Conservation (phyloP, 2,113 vertebrate genomes). For the Ceyx cyanopectus region DNA sequence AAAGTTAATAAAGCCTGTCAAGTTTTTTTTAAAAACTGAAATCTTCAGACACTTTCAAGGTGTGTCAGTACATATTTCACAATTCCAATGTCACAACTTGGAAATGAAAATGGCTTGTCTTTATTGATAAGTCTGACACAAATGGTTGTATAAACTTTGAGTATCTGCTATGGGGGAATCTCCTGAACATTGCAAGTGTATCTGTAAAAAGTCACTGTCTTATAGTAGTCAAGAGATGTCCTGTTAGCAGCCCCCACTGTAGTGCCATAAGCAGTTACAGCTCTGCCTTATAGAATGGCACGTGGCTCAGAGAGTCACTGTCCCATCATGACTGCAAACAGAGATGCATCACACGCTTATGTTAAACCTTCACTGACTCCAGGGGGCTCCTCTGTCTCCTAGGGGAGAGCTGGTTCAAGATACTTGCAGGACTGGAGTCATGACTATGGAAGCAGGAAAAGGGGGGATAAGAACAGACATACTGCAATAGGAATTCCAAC, state of each 20-base stretch:
- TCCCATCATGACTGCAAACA: background rate
- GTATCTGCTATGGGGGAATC: background rate
- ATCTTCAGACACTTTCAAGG: background rate
- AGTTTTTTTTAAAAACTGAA: background rate
- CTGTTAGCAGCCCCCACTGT: background rate
- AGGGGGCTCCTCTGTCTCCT: background rate
- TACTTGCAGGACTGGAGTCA: constrained; percentile 1
- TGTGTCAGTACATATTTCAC: background rate
- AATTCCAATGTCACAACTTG: constrained; percentile 49
- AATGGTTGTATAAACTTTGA: background rate
- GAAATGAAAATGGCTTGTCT: constrained; percentile 51
- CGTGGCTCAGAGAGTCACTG: background rate
- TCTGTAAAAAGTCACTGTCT: constrained; percentile 13
- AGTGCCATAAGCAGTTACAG: background rate
- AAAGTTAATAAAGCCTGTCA: background rate
- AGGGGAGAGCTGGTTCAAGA: background rate
- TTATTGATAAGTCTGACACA: constrained; percentile 65
- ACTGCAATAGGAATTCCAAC: background rate
- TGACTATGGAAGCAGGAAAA: constrained; percentile 12
- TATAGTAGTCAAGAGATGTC: background rate
- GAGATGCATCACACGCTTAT: background rate
- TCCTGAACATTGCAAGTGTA: background rate
- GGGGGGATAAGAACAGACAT: background rate
- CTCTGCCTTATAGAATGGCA: background rate
- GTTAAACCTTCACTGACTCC: background rate